A percentile compares a stretch with the other conserved stretches of the same genome.
These are phyloP conservation scores for Schlechtendalia chinensis DNA, from an alignment of 1,140 invertebrate species.

Conservation along the genomic window DNA sequence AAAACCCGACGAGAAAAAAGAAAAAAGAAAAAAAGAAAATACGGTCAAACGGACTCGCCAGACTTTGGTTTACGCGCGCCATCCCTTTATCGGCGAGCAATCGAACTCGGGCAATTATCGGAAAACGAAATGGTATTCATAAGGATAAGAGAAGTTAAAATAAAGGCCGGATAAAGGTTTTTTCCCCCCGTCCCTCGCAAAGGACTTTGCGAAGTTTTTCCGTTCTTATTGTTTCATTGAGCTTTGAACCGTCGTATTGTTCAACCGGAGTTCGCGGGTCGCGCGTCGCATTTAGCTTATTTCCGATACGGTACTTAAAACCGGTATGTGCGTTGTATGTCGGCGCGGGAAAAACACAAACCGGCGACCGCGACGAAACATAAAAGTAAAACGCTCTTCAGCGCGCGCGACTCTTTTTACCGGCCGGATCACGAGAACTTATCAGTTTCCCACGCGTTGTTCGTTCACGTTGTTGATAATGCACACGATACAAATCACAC, in stretches of 20 bases:
- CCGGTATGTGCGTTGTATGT: background rate
- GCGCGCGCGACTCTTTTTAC: background rate
- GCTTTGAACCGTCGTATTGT: constrained; percentile 24
- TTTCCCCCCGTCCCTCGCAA: background rate
- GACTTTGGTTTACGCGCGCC: constrained; percentile 5
- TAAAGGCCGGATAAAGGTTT: background rate
- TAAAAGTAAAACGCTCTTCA: background rate
- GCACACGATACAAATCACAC: no score
- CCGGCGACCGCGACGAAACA: no score
- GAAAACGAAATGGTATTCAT: constrained; percentile 45
- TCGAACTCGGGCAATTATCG: constrained; percentile 45
- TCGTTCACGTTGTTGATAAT: no score
- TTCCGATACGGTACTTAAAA: constrained; percentile 18
- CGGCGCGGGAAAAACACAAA: no score
- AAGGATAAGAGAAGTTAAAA: constrained; percentile 26
- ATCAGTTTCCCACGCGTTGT: no score
- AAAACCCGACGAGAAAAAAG: no score
- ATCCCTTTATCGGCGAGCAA: constrained; percentile 3
- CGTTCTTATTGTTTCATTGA: constrained; percentile 24
- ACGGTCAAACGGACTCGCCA: background rate
- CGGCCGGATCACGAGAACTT: background rate
- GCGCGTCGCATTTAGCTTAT: constrained; percentile 37
- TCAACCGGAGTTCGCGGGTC: background rate
- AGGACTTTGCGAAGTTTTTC: constrained; percentile 15
- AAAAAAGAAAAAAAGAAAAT: constrained; percentile 19